phyloP scores from a whole-genome alignment of 2,888 invertebrate genomes.

The Therioaphis trifolii region DNA sequence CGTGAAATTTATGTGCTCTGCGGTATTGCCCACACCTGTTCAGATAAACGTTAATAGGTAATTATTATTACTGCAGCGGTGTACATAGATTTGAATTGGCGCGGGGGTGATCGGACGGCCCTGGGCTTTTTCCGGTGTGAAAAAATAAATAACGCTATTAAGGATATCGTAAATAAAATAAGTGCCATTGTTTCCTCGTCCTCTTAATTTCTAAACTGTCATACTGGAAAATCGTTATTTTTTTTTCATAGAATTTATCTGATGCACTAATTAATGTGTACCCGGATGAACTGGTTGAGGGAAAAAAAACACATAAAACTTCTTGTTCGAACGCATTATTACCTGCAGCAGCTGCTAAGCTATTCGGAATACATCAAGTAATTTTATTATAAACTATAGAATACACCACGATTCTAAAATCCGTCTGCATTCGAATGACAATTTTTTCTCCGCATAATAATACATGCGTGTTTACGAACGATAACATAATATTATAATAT shows the following conservation, averaged over 20 bases:
- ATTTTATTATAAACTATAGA: no score
- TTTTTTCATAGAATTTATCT: background rate
- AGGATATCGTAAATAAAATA: slow-evolving; percentile 41
- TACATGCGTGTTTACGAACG: no score
- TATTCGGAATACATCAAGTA: no score
- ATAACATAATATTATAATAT: no score
- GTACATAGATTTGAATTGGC: slow-evolving; percentile 34
- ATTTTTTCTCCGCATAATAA: no score
- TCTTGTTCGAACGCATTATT: no score
- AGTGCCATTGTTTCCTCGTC: background rate
- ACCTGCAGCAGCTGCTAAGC: no score
- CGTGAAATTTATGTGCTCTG: slow-evolving; percentile 42
- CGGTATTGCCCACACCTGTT: slow-evolving; percentile 52
- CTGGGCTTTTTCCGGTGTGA: slow-evolving; percentile 46
- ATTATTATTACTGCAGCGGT: no score
- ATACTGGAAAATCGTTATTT: background rate
- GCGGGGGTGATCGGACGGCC: slow-evolving; percentile 19
- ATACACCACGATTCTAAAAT: no score
- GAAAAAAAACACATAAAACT: no score
- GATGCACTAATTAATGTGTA: background rate
- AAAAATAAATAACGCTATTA: slow-evolving; percentile 10
- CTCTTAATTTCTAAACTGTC: background rate
- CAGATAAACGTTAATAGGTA: slow-evolving; percentile 42
- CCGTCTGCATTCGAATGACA: no score
- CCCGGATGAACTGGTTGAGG: no score